Conservation (phyloP, 2,113 vertebrate genomes). For the Cervus canadensis region DNA sequence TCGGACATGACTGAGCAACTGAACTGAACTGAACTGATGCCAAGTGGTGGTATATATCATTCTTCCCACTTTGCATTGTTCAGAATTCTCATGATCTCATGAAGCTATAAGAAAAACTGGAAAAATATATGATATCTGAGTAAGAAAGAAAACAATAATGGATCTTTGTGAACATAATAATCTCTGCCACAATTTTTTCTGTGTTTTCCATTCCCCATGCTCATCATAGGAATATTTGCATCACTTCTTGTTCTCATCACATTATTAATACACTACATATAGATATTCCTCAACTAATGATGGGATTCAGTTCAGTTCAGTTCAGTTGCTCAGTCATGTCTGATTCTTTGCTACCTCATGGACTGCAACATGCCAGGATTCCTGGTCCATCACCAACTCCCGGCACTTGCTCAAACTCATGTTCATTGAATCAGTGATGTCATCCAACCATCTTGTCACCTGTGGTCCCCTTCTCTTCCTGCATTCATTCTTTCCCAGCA, state of each 20-base stretch:
- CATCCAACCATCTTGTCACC: not conserved
- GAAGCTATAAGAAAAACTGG: not conserved
- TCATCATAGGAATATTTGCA: not conserved
- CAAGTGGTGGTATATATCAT: not conserved
- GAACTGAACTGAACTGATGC: not conserved
- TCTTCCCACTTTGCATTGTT: not conserved
- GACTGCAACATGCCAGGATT: not conserved
- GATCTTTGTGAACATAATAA: not conserved
- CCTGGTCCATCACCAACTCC: not conserved
- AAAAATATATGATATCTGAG: not conserved
- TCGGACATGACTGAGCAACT: rapidly evolving
- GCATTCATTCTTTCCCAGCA: not conserved
- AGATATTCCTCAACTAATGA: not conserved
- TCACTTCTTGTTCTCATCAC: not conserved
- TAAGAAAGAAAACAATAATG: not conserved
- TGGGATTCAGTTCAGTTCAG: not conserved
- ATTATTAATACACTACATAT: not conserved
- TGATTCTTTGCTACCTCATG: not conserved
- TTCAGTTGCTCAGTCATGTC: not conserved
- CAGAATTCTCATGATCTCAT: not conserved
- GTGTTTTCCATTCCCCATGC: not conserved
- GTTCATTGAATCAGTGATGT: not conserved
- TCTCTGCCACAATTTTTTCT: not conserved
- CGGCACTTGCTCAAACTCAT: not conserved
- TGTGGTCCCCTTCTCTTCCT: not conserved